Evolutionary conservation across 2,797 vertebrate species (phyloP).

Genomic region (Sciurus carolinensis): DNA sequence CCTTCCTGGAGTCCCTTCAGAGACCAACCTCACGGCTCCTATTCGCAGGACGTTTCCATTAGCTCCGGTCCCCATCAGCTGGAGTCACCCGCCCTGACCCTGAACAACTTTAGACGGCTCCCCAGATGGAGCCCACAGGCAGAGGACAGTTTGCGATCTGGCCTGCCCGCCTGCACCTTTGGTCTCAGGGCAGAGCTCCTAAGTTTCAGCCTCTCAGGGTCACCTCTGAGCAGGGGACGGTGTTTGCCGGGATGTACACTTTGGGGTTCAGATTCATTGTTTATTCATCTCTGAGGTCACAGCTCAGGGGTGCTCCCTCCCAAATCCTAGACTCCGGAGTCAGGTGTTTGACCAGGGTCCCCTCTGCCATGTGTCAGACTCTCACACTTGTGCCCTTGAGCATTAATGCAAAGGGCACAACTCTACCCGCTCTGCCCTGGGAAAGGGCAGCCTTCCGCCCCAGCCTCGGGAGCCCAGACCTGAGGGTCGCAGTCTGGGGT

Average conservation of each 20-base stretch:
- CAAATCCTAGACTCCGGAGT: accelerated
- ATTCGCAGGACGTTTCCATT: not conserved
- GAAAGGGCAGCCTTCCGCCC: accelerated
- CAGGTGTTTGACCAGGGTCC: not conserved
- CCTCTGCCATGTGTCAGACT: not conserved
- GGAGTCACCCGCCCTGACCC: not conserved
- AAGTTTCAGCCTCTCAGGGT: not conserved
- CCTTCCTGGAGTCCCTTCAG: not conserved
- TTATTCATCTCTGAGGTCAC: accelerated
- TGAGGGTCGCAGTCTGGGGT: too few species aligned
- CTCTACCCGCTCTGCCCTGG: accelerated
- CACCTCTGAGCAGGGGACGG: accelerated
- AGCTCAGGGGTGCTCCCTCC: accelerated
- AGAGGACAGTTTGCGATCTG: accelerated
- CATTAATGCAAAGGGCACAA: not conserved
- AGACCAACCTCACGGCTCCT: accelerated
- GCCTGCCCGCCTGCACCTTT: accelerated
- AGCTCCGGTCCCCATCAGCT: too few species aligned
- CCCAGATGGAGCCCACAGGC: too few species aligned
- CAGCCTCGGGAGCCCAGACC: too few species aligned
- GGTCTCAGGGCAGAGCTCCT: not conserved
- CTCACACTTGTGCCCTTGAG: not conserved
- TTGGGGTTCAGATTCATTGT: accelerated
- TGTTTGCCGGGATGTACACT: accelerated
- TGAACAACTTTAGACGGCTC: not conserved